Evolutionary conservation across 2,888 invertebrate species (phyloP), one percentile per base, ranked within the genome.

Genomic region (Brachypterus glaber): DNA sequence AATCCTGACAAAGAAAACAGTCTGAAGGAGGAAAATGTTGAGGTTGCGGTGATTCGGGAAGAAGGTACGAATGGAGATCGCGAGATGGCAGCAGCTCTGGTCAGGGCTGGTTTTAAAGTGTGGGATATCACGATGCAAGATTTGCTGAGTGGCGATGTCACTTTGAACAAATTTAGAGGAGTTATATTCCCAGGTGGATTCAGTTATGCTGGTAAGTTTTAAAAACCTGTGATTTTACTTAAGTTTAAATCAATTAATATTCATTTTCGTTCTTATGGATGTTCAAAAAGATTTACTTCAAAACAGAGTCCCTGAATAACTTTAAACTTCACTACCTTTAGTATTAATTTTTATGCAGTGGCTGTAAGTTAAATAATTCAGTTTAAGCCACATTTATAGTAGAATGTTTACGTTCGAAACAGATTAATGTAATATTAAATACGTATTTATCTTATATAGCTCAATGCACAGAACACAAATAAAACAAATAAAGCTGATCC

Each of bases 141-240:
- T 69, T 69, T 95, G 39, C 69, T 88, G 29, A 70, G 70, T 43
- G 77, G 77, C 21, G 73, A 72, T 53, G 73, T 86, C 2, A 78
- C 74, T 2, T 67, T 95, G 21, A 83, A 89, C 43, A 68, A 73
- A 14, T 96, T 95, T 69, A 76, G 81, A 48, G 96, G 97, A 1
- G 59, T 97, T 9, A 79, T 92, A 32, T 97, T 97, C 63, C 96
- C 96, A 1, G 97, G 93, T 11, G 98, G 98, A n/a, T 98, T 98
- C 64, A 96, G 95, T 65, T 97, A 95, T 64, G 96, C 93, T 29
- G 92, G 92, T 83, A 64, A 55, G 44, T 25, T 35, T n/a, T n/a
- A n/a, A n/a, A n/a, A n/a, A n/a, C n/a, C n/a, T n/a, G n/a, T n/a
- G n/a, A n/a, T n/a, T n/a, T n/a, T n/a, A n/a, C n/a, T n/a, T n/a